Evolutionary conservation across 2,113 vertebrate species (phyloP), one percentile per base, ranked within the genome.

Genomic region (Mixornis gularis): DNA sequence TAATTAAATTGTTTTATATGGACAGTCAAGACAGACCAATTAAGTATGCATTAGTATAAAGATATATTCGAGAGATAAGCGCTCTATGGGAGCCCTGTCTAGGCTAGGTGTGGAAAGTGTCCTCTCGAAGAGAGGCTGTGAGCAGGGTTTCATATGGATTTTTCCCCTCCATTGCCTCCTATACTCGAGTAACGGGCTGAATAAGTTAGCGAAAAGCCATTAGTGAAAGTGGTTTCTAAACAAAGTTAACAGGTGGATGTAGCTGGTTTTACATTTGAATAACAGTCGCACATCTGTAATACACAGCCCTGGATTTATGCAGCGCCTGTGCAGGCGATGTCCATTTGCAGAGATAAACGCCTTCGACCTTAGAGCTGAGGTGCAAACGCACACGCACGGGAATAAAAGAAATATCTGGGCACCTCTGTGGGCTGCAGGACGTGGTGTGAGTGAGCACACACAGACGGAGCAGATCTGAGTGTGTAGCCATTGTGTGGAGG

Each of bases 1-100:
- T 98, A 98, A 98, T 98, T 98, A 98, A 98, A 98, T 97, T 98
- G 97, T 98, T 98, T 97, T 97, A 98, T 98, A 96, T 87, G 96
- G 97, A 96, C 97, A 97, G 97, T 97, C 96, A 96, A 95, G 97
- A 96, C 94, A 86, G 97, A 95, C 96, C 97, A 98, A 97, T 98
- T 98, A 97, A 98, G 96, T 96, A 97, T 96, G 97, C 96, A 97
- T 97, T 98, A 97, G 95, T 96, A 97, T 96, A 96, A 98, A 98
- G 97, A 97, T 97, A 98, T 95, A 97, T 97, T 96, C 96, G 87
- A 92, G 90, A 97, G 96, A 97, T 97, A 97, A 96, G 95, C 92
- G 41, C 64, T 84, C 92, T 96, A 90, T 95, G 93, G 94, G 92
- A 97, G 92, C 93, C 89, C 81, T 52, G 87, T 41, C 43, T 64